Percentiles rank a stretch among this genome's conserved stretches.
These are phyloP conservation scores for Euwallacea fornicatus DNA, from an alignment of 1,140 invertebrate species.

Conservation along the genomic window DNA sequence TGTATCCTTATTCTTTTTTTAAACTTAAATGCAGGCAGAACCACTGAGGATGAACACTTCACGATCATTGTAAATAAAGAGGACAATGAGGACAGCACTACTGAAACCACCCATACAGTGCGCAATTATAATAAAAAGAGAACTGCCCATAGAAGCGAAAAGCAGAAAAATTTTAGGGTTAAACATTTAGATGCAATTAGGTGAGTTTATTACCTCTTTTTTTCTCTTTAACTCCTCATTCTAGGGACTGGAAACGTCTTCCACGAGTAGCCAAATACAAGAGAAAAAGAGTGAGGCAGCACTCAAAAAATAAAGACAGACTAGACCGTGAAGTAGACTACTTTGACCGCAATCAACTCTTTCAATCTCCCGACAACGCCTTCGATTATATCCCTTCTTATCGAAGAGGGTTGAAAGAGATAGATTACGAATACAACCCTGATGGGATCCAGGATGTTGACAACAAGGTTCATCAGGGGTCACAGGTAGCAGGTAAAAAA, in stretches of 20 bases:
- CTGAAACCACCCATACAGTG: too few species aligned
- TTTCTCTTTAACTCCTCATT: too few species aligned
- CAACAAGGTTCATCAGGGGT: slow-evolving; percentile 2
- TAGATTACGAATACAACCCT: slow-evolving; percentile 30
- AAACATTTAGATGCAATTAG: too few species aligned
- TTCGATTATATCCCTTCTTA: slow-evolving; percentile 31
- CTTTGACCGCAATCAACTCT: not conserved
- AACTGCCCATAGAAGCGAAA: too few species aligned
- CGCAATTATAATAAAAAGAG: too few species aligned
- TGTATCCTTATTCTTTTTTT: too few species aligned
- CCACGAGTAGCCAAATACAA: slow-evolving; percentile 16
- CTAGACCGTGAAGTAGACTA: not conserved
- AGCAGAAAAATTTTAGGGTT: too few species aligned
- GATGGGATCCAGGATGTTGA: slow-evolving; percentile 15
- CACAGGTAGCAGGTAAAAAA: slow-evolving; percentile 21
- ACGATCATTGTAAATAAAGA: too few species aligned
- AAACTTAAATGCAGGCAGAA: too few species aligned
- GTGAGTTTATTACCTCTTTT: too few species aligned
- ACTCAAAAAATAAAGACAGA: slow-evolving; percentile 9
- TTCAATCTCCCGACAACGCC: slow-evolving; percentile 3
- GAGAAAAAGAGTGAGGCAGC: slow-evolving; percentile 9
- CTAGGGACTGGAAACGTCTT: slow-evolving; percentile 19
- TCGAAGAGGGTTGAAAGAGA: slow-evolving; percentile 26
- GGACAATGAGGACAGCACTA: too few species aligned
- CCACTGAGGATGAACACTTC: too few species aligned